Evolutionary conservation across 2,113 vertebrate species (phyloP).

Genomic region (Gopherus evgoodei): DNA sequence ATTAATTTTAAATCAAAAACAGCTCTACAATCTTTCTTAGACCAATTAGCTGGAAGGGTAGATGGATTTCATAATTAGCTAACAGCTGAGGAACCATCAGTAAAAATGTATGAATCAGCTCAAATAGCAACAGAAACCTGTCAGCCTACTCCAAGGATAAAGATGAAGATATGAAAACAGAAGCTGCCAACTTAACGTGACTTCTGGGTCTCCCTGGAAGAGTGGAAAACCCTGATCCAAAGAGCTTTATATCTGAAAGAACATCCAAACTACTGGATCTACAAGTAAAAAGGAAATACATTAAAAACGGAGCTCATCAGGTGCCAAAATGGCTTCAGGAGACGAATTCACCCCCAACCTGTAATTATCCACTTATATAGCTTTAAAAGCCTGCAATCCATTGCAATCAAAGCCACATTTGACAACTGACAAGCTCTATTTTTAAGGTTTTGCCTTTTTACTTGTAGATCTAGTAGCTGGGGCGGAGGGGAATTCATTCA

Average conservation of each 20-base stretch:
- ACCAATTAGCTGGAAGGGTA: background rate
- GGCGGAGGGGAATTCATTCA: background rate
- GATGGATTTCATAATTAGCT: background rate
- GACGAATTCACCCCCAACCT: constrained; percentile 46
- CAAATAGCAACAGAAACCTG: background rate
- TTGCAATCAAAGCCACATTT: background rate
- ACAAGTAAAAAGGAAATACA: background rate
- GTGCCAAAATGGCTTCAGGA: background rate
- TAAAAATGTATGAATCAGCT: background rate
- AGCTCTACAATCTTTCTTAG: background rate
- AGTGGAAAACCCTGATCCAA: background rate
- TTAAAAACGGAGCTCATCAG: constrained; percentile 25
- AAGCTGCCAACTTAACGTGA: background rate
- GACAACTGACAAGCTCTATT: constrained; percentile 12
- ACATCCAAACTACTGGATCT: background rate
- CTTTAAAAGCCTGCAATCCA: constrained; percentile 14
- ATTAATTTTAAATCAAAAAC: background rate
- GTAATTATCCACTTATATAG: constrained; percentile 1
- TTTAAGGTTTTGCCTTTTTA: constrained; percentile 1
- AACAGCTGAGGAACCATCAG: background rate
- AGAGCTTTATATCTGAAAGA: background rate
- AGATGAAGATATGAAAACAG: background rate
- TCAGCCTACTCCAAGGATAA: background rate
- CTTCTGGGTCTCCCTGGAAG: background rate
- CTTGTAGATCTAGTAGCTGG: background rate